These are phyloP conservation scores for Empis livida DNA, from an alignment of 2,888 invertebrate genomes.

Conservation along the genomic window DNA sequence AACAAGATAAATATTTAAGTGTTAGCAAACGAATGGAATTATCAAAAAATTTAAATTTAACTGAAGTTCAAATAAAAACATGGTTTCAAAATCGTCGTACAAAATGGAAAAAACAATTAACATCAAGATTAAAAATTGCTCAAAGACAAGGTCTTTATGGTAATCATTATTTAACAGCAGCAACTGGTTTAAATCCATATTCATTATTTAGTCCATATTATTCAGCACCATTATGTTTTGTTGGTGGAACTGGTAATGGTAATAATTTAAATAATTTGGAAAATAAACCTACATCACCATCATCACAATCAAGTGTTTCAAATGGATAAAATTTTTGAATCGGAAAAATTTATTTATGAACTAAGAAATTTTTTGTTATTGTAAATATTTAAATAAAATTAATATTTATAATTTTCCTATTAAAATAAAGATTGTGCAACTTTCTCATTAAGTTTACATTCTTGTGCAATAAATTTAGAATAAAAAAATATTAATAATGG, in stretches of 20 bases:
- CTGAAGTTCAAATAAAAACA: conserved; percentile 93
- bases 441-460: too few species aligned
- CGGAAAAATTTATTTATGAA: too few species aligned
- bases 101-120: conserved; percentile 95
- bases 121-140: conserved; percentile 76
- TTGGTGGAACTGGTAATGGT: not conserved
- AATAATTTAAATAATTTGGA: not conserved
- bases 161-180: conserved; percentile 43
- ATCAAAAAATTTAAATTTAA: conserved; percentile 74
- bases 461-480: too few species aligned
- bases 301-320: not conserved
- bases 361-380: too few species aligned
- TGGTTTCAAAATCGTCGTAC: conserved; percentile 95
- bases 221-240: conserved; percentile 11
- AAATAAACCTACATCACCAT: not conserved
- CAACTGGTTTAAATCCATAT: conserved; percentile 24
- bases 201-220: conserved; percentile 14
- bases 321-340: not conserved
- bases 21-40: conserved; percentile 91
- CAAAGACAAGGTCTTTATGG: conserved; percentile 69
- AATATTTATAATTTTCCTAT: too few species aligned
- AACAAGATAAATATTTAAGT: conserved; percentile 89
- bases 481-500: too few species aligned
- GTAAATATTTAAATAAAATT: too few species aligned
- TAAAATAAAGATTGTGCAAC: too few species aligned